Conservation (phyloP, 2,888 invertebrate genomes). For the Nephrotoma guestfalica region DNA sequence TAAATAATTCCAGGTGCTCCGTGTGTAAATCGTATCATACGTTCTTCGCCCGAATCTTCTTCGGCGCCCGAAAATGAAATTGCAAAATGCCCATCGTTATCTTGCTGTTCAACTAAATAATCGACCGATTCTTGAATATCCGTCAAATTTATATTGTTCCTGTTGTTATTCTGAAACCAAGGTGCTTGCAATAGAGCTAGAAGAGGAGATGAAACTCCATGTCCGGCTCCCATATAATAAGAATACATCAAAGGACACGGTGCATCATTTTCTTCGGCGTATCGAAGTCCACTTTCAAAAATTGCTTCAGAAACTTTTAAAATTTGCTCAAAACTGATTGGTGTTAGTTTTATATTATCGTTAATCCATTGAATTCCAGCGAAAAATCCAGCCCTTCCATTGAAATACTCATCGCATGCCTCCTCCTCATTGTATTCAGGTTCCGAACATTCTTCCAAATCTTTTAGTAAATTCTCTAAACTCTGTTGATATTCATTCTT, state of each 20-base stretch:
- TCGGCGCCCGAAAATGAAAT: conserved; percentile 37
- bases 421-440: conserved; percentile 41
- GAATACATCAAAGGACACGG: conserved; percentile 62
- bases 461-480: conserved; percentile 26
- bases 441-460: conserved; percentile 31
- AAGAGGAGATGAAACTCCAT: conserved; percentile 49
- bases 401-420: conserved; percentile 72
- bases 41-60: conserved; percentile 45
- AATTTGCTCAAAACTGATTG: conserved; percentile 35
- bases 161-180: conserved; percentile 20
- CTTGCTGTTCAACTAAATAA: conserved; percentile 44
- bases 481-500: conserved; percentile 31
- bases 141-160: not conserved
- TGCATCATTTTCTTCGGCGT: conserved; percentile 41
- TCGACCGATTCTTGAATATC: conserved; percentile 53
- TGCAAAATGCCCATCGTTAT: conserved; percentile 57
- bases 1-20: conserved; percentile 74
- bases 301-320: conserved; percentile 52
- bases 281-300: conserved; percentile 54
- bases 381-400: conserved; percentile 71
- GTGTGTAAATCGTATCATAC: conserved; percentile 82
- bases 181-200: conserved; percentile 46
- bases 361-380: conserved; percentile 61
- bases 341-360: conserved; percentile 23
- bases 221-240: conserved; percentile 42